phyloP scores from a whole-genome alignment of 2,113 vertebrate genomes.

The Phoxinus phoxinus region DNA sequence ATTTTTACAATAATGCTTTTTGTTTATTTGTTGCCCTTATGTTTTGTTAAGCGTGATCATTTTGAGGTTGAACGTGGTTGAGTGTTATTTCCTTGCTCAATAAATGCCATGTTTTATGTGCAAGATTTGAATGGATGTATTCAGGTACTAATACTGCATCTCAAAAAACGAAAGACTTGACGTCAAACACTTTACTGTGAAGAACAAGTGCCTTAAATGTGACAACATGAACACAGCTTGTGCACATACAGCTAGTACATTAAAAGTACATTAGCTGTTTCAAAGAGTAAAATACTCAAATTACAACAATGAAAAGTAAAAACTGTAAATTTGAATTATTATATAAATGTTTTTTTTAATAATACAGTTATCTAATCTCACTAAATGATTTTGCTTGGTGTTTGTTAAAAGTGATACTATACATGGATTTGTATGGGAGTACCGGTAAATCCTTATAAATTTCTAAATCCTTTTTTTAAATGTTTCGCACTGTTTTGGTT shows the following conservation, averaged over 20 bases:
- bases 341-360: not conserved
- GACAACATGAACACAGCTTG: not conserved
- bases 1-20: not conserved
- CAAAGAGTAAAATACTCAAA: not conserved
- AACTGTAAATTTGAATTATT: not conserved
- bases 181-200: not conserved
- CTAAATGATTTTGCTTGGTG: not conserved
- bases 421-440: slow-evolving; percentile 1
- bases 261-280: not conserved
- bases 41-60: not conserved
- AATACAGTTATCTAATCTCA: not conserved
- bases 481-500: slow-evolving; percentile 21
- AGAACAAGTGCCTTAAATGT: slow-evolving; percentile 27
- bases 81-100: not conserved
- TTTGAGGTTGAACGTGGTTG: not conserved
- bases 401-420: not conserved
- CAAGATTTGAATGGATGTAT: not conserved
- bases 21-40: not conserved
- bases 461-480: not conserved
- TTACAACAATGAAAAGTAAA: not conserved
- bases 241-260: not conserved
- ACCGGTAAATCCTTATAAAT: not conserved
- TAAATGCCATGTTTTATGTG: not conserved
- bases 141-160: not conserved
- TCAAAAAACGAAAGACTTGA: not conserved